Base-by-base conservation (phyloP, 2,888 invertebrate species). In the Acanthosepion lycidas region DNA sequence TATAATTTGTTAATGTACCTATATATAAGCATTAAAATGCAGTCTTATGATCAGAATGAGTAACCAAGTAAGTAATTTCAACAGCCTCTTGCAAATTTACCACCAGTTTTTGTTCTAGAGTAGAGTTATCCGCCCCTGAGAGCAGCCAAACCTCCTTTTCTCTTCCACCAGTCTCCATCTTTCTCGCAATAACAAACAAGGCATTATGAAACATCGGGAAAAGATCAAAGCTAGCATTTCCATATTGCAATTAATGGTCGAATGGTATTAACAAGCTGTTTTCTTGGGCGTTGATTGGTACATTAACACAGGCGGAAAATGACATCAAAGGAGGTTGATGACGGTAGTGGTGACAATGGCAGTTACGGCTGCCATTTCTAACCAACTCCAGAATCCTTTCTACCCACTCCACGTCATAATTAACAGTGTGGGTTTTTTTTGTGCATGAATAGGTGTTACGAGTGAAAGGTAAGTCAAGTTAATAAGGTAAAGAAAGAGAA, bases 201-300 rank as follows among this genome's bases (percentile, higher is more conserved):
- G 78, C 78, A 78, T 78, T 78, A 78, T 78, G 78, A 78, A 78
- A 78, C 78, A 78, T 33, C 33, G n/a, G 78, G n/a, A 78, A 78
- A 78, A 78, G 78, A 78, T 78, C 78, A 78, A 78, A 78, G 78
- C 78, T 2, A 33, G 12, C 78, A 23, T 78, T 78, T 78, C 78
- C 78, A 78, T 78, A 78, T 78, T 78, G 78, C 78, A 78, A 78
- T 78, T 78, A 78, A 78, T 78, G 78, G 78, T n/a, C 78, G 78
- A n/a, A 78, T n/a, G 78, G 78, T 78, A 78, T 78, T 78, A n/a
- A 18, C 78, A n/a, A 78, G 78, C 78, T 78, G 78, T 78, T 78
- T 78, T 78, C 78, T 78, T 78, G 78, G 78, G 78, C 78, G 78
- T 78, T 78, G 78, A 78, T 78, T 78, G 78, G 78, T 78, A 33